phyloP scores from a whole-genome alignment of 2,113 vertebrate species.

The Corythornis madagascariensis region DNA sequence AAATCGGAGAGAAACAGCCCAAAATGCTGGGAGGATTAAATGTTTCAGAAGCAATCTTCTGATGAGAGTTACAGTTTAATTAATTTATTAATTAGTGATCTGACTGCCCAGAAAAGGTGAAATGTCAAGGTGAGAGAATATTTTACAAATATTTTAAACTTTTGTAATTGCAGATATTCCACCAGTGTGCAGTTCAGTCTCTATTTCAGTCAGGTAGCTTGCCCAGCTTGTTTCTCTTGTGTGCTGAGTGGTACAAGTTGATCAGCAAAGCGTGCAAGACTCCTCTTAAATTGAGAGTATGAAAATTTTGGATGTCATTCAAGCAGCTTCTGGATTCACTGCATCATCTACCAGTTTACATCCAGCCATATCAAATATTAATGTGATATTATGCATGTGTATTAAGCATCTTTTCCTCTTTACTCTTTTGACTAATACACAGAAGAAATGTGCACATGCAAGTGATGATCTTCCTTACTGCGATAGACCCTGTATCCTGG shows the following conservation, averaged over 20 bases:
- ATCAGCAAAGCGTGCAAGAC: not conserved
- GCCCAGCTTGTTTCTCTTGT: not conserved
- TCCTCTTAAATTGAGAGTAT: not conserved
- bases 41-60: not conserved
- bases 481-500: not conserved
- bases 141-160: not conserved
- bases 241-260: not conserved
- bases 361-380: not conserved
- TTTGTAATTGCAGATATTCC: not conserved
- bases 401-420: not conserved
- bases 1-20: not conserved
- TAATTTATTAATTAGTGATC: not conserved
- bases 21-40: not conserved
- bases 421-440: not conserved
- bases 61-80: not conserved
- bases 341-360: not conserved
- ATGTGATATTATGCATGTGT: not conserved
- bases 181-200: not conserved
- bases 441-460: not conserved
- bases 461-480: not conserved
- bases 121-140: not conserved
- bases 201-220: not conserved
- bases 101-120: not conserved
- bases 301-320: not conserved
- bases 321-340: not conserved